These are phyloP conservation scores for Anagrus nilaparvatae DNA, from an alignment of 1,140 invertebrate species.

Conservation along the genomic window DNA sequence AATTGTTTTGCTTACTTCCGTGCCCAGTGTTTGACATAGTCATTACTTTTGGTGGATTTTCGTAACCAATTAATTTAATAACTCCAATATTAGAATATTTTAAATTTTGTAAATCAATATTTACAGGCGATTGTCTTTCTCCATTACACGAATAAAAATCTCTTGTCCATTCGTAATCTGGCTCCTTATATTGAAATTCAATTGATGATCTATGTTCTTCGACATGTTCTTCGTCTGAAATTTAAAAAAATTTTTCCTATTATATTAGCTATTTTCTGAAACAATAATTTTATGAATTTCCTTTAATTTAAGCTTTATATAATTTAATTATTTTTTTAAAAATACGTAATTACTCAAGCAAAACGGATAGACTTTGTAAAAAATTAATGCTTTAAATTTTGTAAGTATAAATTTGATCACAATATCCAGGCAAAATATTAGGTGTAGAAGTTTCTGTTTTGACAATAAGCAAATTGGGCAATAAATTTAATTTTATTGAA, in stretches of 20 bases:
- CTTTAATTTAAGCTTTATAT: background rate
- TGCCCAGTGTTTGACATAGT: slow-evolving; percentile 58
- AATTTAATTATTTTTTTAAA: background rate
- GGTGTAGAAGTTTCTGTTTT: too few relatives aligned
- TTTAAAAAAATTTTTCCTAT: background rate
- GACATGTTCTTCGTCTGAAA: background rate
- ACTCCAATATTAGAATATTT: slow-evolving; percentile 20
- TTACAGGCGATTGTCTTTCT: slow-evolving; percentile 30
- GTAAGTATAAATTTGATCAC: too few relatives aligned
- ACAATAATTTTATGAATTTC: background rate
- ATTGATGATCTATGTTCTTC: background rate
- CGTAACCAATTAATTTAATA: slow-evolving; percentile 45
- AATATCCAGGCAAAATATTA: too few relatives aligned
- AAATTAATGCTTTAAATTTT: too few relatives aligned
- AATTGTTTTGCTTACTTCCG: too few relatives aligned
- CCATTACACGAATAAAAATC: slow-evolving; percentile 18
- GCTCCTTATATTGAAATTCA: slow-evolving; percentile 9
- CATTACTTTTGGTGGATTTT: slow-evolving; percentile 38
- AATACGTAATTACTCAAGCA: too few relatives aligned
- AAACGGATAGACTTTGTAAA: too few relatives aligned
- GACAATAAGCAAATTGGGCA: too few relatives aligned
- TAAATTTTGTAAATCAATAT: slow-evolving; percentile 22
- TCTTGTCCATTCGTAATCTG: slow-evolving; percentile 19
- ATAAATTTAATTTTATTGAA: too few relatives aligned
- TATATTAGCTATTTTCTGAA: background rate